Conservation (phyloP, 1,140 invertebrate species). For the Monochamus saltuarius region DNA sequence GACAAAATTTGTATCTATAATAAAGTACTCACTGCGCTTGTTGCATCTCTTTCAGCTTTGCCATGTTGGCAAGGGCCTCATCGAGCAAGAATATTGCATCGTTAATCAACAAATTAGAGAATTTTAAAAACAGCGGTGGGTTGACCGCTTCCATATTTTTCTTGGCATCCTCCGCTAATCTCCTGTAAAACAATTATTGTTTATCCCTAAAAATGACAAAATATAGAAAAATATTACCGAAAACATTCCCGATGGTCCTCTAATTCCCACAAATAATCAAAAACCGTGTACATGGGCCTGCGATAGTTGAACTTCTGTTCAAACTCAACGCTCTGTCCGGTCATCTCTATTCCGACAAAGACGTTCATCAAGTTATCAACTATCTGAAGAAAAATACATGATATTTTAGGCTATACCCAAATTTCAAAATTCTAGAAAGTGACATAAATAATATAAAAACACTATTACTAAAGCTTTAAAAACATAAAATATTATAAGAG, state of each 20-base stretch:
- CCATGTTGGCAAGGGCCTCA: slow-evolving; percentile 85
- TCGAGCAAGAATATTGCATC: slow-evolving; percentile 94
- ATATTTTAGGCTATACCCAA: background rate
- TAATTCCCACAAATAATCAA: slow-evolving; percentile 89
- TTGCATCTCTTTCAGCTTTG: slow-evolving; percentile 75
- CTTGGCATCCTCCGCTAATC: slow-evolving; percentile 78
- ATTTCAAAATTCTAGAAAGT: background rate
- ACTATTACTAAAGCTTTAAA: too few species aligned
- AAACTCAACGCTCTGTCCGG: slow-evolving; percentile 92
- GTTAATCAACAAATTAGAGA: slow-evolving; percentile 93
- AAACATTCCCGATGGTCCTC: slow-evolving; percentile 74
- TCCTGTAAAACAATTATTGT: slow-evolving; percentile 51
- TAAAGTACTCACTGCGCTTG: slow-evolving; percentile 60
- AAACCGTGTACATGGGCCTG: slow-evolving; percentile 90
- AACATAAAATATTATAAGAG: too few species aligned
- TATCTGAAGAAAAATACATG: slow-evolving; percentile 56
- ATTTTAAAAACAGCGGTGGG: slow-evolving; percentile 88
- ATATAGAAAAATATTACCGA: slow-evolving; percentile 58
- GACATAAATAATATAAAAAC: too few species aligned
- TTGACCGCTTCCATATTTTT: slow-evolving; percentile 85
- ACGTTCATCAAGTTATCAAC: slow-evolving; percentile 79
- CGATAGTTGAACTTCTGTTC: slow-evolving; percentile 98
- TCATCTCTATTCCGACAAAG: slow-evolving; percentile 97
- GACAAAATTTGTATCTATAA: background rate
- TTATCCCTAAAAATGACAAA: slow-evolving; percentile 14